Evolutionary conservation across 1,140 invertebrate genomes (phyloP), one percentile per base, ranked within the genome.

Genomic region (Acarapis woodi): DNA sequence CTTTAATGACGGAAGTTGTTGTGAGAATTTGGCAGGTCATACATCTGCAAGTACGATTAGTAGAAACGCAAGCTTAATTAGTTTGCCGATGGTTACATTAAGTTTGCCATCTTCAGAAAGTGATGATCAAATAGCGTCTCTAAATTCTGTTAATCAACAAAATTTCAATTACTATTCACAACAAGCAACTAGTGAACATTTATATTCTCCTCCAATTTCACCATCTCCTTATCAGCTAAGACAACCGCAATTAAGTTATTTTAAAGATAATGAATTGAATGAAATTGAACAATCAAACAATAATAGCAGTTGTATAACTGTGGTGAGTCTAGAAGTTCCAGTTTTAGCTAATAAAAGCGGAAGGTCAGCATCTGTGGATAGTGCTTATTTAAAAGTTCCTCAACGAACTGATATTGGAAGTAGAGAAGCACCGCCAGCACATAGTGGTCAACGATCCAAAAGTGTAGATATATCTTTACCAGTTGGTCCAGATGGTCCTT

Each of bases 381-480:
- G 45, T 6, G 23, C 42, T 12, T 47, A 62, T 45, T 20, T 37
- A 28, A 62, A 66, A 15, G 70, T 73, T 12, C 70, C 71, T 0
- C 34, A 40, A 24, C 32, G 38, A 28, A 36, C 30, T 12, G 42
- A 43, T 18, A 38, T 44, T 15, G 39, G 33, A 26, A 32, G 37
- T 21, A 12, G 32, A 16, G 46, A 45, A 19, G 18, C 23, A 8
- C 34, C 58, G 39, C 62, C 65, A 26, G 21, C n/a, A 0, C 42
- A 44, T 32, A 15, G 39, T 1, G n/a, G n/a, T n/a, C 25, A 36
- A 16, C 60, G 79, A n/a, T 83, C 78, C 3, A 65, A 75, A 39
- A 80, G 76, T 21, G 76, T 85, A 28, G 78, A 87, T 53, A 82
- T 85, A 40, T 75, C 77, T 10, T 56, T 87, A 37, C 78, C 79